phyloP scores from a whole-genome alignment of 2,113 vertebrate species.

The Dolichotis patagonum region DNA sequence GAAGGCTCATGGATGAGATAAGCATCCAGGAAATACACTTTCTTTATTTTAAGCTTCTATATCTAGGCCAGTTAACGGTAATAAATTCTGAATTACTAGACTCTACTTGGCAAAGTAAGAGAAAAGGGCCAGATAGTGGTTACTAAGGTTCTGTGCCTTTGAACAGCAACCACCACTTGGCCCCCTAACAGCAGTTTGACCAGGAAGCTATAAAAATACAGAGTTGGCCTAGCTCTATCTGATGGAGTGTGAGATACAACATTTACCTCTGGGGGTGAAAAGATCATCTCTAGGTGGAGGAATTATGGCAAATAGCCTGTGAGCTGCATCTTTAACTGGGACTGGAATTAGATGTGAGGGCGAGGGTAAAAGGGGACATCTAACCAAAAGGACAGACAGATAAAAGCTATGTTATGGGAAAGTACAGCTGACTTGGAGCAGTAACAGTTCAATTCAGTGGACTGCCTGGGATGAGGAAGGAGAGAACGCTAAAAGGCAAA shows the following conservation, averaged over 20 bases:
- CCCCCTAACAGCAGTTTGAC: neutral
- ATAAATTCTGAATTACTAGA: conserved; percentile 31
- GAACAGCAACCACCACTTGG: neutral
- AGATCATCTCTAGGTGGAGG: neutral
- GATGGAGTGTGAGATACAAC: neutral
- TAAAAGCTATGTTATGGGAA: neutral
- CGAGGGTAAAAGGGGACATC: neutral
- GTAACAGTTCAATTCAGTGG: neutral
- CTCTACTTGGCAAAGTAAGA: neutral
- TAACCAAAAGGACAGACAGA: neutral
- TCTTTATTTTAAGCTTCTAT: neutral
- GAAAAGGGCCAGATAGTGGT: neutral
- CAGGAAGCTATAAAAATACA: neutral
- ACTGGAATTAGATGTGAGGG: neutral
- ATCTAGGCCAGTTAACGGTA: neutral
- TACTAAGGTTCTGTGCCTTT: neutral
- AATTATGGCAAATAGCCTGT: neutral
- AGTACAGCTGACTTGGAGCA: neutral
- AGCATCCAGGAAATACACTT: conserved; percentile 15
- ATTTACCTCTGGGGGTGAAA: neutral
- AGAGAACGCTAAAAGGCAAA: neutral
- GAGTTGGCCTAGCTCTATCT: neutral
- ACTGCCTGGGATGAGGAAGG: neutral
- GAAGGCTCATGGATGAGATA: neutral
- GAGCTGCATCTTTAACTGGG: neutral